These are phyloP conservation scores for Cercopithecus mona DNA, from an alignment of 2,113 vertebrate genomes.

Conservation along the genomic window DNA sequence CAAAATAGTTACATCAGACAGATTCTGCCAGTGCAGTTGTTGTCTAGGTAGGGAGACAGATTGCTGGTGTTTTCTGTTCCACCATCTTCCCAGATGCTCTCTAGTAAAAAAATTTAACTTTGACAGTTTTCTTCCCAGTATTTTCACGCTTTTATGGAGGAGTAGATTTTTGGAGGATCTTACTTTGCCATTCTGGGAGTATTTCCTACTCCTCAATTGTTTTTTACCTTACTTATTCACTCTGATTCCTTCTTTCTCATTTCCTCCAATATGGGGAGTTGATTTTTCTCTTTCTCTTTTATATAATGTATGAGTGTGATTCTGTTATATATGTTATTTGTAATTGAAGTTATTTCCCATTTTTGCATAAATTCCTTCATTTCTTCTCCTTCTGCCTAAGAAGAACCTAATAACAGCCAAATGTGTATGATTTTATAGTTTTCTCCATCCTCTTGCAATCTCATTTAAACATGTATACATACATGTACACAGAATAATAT, in stretches of 20 bases:
- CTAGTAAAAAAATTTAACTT: background rate
- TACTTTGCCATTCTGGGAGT: background rate
- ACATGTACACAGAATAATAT: background rate
- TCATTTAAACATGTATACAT: background rate
- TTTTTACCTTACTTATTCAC: background rate
- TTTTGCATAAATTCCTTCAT: background rate
- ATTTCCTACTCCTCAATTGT: background rate
- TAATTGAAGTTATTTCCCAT: background rate
- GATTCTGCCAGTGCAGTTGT: background rate
- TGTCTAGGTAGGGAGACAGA: background rate
- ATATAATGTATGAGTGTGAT: background rate
- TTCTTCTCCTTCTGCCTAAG: background rate
- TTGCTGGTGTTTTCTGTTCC: background rate
- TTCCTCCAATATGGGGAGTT: background rate
- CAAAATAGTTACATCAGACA: background rate
- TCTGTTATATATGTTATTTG: background rate
- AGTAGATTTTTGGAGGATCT: background rate
- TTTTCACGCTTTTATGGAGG: background rate
- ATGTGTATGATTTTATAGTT: background rate
- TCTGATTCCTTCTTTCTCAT: background rate
- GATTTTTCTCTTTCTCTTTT: background rate
- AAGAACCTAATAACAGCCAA: background rate
- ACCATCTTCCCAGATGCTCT: background rate
- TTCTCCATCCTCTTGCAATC: background rate
- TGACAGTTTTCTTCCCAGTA: background rate